A percentile compares a stretch with the other conserved stretches of the same genome.
Evolutionary conservation across 23 tunicate genomes (phyloP).

Genomic region (Trididemnum clinides): DNA sequence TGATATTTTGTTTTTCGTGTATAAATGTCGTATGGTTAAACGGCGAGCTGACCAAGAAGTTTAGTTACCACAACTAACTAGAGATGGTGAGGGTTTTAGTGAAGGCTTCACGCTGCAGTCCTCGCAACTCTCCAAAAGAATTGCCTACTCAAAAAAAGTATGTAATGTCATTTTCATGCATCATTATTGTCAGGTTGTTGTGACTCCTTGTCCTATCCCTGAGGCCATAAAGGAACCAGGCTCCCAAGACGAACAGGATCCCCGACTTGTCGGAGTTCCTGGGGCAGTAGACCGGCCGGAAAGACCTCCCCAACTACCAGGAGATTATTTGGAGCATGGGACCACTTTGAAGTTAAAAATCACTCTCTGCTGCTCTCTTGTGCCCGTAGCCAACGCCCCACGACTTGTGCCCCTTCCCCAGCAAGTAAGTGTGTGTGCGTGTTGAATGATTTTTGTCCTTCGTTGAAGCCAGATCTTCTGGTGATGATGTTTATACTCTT

Average conservation of each 20-base stretch:
- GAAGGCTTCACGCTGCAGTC: too few relatives aligned
- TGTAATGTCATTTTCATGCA: too few relatives aligned
- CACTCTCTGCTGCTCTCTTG: slow-evolving; percentile 53
- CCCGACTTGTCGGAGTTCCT: slow-evolving; percentile 64
- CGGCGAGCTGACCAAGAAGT: too few relatives aligned
- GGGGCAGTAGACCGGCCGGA: slow-evolving; percentile 83
- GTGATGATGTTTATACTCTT: too few relatives aligned
- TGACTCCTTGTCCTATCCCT: slow-evolving; percentile 71
- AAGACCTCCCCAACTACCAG: slow-evolving; percentile 66
- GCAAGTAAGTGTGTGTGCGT: slow-evolving; percentile 51
- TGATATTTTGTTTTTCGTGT: too few relatives aligned
- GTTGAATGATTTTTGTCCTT: too few relatives aligned
- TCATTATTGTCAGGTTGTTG: slow-evolving; percentile 44
- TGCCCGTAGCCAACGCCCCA: slow-evolving; percentile 39
- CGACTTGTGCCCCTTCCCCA: slow-evolving; percentile 37
- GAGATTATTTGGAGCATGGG: slow-evolving; percentile 68
- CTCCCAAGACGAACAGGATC: background rate
- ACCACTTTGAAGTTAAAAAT: slow-evolving; percentile 64
- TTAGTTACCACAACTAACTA: too few relatives aligned
- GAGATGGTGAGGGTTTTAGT: too few relatives aligned
- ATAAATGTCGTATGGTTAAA: too few relatives aligned
- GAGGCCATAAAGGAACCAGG: slow-evolving; percentile 45
- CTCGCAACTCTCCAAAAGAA: too few relatives aligned
- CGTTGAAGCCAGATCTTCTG: too few relatives aligned
- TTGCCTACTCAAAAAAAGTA: too few relatives aligned